A percentile compares a stretch with the other conserved stretches of the same genome.
Evolutionary conservation across 2,888 invertebrate genomes (phyloP).

Genomic region (Nomada goodeniana): DNA sequence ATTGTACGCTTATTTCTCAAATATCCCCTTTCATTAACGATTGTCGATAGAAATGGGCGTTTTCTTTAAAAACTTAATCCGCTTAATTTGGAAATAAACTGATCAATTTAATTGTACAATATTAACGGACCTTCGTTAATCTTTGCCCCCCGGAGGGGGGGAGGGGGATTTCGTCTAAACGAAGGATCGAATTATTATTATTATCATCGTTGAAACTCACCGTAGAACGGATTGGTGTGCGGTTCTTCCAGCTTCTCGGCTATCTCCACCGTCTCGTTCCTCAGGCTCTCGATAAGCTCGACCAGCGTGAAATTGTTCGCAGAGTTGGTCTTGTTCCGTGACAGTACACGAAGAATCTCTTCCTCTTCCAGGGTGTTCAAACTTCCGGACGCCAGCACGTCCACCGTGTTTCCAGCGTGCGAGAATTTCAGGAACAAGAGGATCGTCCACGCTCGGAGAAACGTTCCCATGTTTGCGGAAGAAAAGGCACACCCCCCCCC

Average conservation of each 20-base stretch:
- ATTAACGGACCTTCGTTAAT: too few relatives aligned
- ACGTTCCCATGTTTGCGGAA: slow-evolving; percentile 34
- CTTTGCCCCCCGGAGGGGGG: too few relatives aligned
- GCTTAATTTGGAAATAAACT: too few relatives aligned
- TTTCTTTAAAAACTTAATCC: too few relatives aligned
- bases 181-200: too few relatives aligned
- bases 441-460: slow-evolving; percentile 46
- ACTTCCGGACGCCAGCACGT: slow-evolving; percentile 69
- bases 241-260: slow-evolving; percentile 35
- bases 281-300: slow-evolving; percentile 71
- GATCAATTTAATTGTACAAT: too few relatives aligned
- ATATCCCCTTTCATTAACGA: too few relatives aligned
- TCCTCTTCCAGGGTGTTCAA: slow-evolving; percentile 75
- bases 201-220: slow-evolving; percentile 66
- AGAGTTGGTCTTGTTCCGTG: slow-evolving; percentile 68
- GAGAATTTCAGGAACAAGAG: slow-evolving; percentile 40
- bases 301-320: slow-evolving; percentile 78
- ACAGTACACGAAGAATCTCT: slow-evolving; percentile 76
- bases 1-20: too few relatives aligned
- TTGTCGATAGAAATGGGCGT: too few relatives aligned
- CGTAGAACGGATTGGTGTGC: slow-evolving; percentile 76
- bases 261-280: slow-evolving; percentile 64
- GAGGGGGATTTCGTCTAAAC: not conserved
- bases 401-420: slow-evolving; percentile 72
- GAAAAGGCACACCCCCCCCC: too few relatives aligned